Base-by-base conservation (phyloP, 2,113 vertebrate species). In the Podilymbus podiceps region DNA sequence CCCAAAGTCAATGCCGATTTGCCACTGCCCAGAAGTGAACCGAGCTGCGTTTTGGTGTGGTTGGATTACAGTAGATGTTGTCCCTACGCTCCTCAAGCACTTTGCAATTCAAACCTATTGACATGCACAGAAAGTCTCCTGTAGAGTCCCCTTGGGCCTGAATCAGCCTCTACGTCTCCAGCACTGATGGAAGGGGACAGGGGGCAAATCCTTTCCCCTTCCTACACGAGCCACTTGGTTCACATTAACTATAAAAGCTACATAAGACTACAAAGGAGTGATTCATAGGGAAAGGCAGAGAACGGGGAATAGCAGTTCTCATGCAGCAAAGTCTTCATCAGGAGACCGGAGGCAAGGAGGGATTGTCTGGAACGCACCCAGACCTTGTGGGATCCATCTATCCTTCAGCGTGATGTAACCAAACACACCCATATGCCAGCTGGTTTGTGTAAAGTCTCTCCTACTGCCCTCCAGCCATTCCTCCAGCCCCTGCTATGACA, bases 191-290 rank as follows among this genome's bases (percentile, higher is more conserved):
- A 79, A 91, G 9, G 21, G 18, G 42, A 55, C 0, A 0, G 13
- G 11, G 16, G 30, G 13, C 6, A 58, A 87, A 55, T 31, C 58
- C 56, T 71, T 67, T 74, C 63, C 30, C 97, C 94, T 98, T 97
- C 95, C 94, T 95, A 76, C 81, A 76, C 28, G 30, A 97, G 96
- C 98, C 97, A 88, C 96, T 98, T 97, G 95, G 96, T 97, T 97
- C 96, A 50, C 88, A 95, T 98, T 97, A 98, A 97, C 93, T 74
- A 46, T 42, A 91, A 95, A 93, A 88, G 77, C 90, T 96, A 97
- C 14, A 1, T 0, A n/a, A 58, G 73, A 62, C 64, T 75, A 44
- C 96, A 98, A 97, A 97, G 92, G 53, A 87, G 72, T 97, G 93
- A 98, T 94, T 98, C 97, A 97, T 23, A 19, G 47, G 89, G 58